These are phyloP conservation scores for Sicus ferrugineus DNA, from an alignment of 2,888 invertebrate genomes.

Conservation along the genomic window DNA sequence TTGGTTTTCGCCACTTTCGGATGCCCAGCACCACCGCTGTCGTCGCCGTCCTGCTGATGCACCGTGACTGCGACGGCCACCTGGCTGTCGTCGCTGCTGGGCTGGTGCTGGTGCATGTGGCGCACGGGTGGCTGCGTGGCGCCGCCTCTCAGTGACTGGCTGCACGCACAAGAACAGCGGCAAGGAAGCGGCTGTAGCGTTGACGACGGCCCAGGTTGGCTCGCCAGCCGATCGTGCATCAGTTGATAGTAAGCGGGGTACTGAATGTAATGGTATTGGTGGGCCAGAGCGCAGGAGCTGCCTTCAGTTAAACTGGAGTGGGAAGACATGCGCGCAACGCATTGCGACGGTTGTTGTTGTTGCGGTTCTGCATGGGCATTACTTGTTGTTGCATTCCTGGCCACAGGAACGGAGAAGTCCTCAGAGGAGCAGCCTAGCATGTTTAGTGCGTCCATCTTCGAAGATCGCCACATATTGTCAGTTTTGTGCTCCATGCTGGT, in stretches of 20 bases:
- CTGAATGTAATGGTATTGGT: slow-evolving; percentile 63
- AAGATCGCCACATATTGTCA: background rate
- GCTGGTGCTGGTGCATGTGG: slow-evolving; percentile 37
- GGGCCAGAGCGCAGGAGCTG: slow-evolving; percentile 53
- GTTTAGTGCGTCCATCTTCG: background rate
- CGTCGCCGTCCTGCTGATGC: slow-evolving; percentile 52
- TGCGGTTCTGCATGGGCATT: slow-evolving; percentile 14
- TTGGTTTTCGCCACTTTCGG: slow-evolving; percentile 41
- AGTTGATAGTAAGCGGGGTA: slow-evolving; percentile 48
- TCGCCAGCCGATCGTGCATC: slow-evolving; percentile 30
- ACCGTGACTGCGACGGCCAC: slow-evolving; percentile 57
- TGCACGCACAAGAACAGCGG: slow-evolving; percentile 34
- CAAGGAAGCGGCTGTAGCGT: slow-evolving; percentile 37
- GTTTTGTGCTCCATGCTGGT: slow-evolving; percentile 27
- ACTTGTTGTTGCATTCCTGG: slow-evolving; percentile 27
- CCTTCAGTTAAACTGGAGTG: slow-evolving; percentile 72
- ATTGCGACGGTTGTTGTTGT: slow-evolving; percentile 5
- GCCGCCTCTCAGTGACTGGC: background rate
- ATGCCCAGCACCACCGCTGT: slow-evolving; percentile 36
- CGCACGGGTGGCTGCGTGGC: slow-evolving; percentile 6
- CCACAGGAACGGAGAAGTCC: slow-evolving; percentile 13
- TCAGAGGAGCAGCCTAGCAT: slow-evolving; percentile 30
- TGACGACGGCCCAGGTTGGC: slow-evolving; percentile 23
- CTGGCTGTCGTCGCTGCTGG: slow-evolving; percentile 50
- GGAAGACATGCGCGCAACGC: slow-evolving; percentile 62